These are phyloP conservation scores for Galendromus occidentalis DNA, from an alignment of 1,140 invertebrate species.

Conservation along the genomic window DNA sequence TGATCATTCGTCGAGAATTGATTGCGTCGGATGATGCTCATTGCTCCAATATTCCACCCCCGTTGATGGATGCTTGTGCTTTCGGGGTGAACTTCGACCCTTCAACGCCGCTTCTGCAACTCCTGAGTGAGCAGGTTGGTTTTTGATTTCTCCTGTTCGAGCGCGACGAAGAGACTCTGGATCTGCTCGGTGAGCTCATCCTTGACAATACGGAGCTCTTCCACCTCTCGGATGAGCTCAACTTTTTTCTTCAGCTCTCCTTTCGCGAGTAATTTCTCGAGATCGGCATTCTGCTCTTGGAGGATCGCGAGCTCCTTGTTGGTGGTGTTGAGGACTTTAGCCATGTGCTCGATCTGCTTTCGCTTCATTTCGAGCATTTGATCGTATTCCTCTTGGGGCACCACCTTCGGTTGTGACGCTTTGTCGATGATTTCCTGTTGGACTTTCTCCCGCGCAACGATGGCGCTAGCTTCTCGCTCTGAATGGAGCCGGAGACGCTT, in stretches of 20 bases:
- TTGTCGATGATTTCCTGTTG: neutral
- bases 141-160: neutral
- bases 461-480: neutral
- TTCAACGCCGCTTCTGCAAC: neutral
- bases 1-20: no score
- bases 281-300: constrained; percentile 6
- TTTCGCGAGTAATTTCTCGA: neutral
- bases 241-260: constrained; percentile 4
- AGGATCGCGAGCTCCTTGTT: constrained; percentile 2
- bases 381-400: neutral
- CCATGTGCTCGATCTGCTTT: constrained; percentile 9
- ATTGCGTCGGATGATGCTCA: no score
- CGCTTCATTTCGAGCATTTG: constrained; percentile 7
- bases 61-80: neutral
- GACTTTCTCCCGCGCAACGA: neutral
- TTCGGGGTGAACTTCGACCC: neutral
- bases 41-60: no score
- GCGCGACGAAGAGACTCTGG: neutral
- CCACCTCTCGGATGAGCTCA: neutral
- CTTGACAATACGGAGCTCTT: neutral
- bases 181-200: constrained; percentile 2
- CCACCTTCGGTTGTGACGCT: neutral
- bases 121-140: neutral
- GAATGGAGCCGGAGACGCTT: neutral
- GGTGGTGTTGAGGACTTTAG: neutral